These are phyloP conservation scores for Piprites chloris DNA, from an alignment of 2,113 vertebrate genomes.

Conservation along the genomic window DNA sequence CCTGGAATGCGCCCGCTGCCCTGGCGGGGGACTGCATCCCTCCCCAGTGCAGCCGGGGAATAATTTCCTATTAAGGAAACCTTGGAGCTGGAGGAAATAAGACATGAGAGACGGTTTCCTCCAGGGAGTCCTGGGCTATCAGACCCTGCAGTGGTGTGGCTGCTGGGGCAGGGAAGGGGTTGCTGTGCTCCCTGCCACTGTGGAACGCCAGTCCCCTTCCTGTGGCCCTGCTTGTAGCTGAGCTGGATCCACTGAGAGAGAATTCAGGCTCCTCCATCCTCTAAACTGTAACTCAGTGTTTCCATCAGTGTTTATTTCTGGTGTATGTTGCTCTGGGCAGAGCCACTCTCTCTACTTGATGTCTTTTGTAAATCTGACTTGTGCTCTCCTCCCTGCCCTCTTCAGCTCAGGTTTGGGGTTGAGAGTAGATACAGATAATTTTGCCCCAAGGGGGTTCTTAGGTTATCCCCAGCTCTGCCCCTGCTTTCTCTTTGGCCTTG, in stretches of 20 bases:
- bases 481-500: background rate
- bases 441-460: background rate
- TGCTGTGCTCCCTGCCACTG: accelerated
- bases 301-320: background rate
- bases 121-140: background rate
- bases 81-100: slow-evolving; percentile 50
- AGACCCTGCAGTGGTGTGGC: background rate
- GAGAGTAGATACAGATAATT: background rate
- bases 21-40: background rate
- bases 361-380: background rate
- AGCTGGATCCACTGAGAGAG: background rate
- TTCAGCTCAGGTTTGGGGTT: background rate
- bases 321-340: background rate
- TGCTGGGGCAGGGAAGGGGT: background rate
- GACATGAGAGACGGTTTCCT: background rate
- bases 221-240: background rate
- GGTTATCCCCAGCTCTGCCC: background rate
- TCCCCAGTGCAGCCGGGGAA: background rate
- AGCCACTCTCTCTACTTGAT: background rate
- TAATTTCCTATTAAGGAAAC: slow-evolving; percentile 73
- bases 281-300: background rate
- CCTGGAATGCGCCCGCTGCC: slow-evolving; percentile 48
- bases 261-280: background rate
- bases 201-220: background rate
- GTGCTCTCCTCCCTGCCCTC: background rate